A percentile compares a stretch with the other conserved stretches of the same genome.
Evolutionary conservation across 1,140 invertebrate genomes (phyloP).

Genomic region (Temnothorax nylanderi): DNA sequence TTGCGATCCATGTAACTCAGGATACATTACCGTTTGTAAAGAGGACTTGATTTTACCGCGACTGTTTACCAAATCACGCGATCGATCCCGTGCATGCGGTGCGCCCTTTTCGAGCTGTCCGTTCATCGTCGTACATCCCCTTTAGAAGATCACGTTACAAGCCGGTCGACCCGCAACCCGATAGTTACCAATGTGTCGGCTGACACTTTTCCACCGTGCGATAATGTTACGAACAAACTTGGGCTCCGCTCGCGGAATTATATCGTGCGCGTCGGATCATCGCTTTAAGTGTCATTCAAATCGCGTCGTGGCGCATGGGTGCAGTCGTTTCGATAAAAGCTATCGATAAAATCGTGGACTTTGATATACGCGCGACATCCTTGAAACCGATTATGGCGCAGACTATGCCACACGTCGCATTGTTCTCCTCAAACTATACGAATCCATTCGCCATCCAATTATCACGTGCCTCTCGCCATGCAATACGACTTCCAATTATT

Average conservation of each 20-base stretch:
- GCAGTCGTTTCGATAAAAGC: conserved; percentile 36
- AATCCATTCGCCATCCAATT: conserved; percentile 19
- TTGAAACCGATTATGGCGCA: background rate
- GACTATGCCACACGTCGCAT: background rate
- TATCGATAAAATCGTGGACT: conserved; percentile 15
- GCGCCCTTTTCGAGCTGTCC: conserved; percentile 49
- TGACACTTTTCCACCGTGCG: conserved; percentile 56
- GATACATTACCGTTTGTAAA: conserved; percentile 3
- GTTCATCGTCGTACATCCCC: conserved; percentile 62
- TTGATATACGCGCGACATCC: background rate
- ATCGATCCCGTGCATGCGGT: conserved; percentile 30
- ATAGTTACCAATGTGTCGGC: conserved; percentile 53
- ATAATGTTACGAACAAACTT: conserved; percentile 65
- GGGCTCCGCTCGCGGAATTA: conserved; percentile 19
- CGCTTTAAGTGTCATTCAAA: conserved; percentile 49
- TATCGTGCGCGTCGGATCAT: conserved; percentile 18
- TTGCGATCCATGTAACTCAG: conserved; percentile 1
- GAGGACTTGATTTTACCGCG: conserved; percentile 19
- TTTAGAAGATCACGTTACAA: conserved; percentile 66
- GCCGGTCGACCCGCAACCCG: conserved; percentile 40
- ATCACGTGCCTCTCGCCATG: background rate
- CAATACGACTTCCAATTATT: conserved; percentile 33
- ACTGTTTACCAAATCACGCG: conserved; percentile 28
- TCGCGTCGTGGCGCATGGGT: background rate
- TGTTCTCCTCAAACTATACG: background rate